These are phyloP conservation scores for Hemaris fuciformis DNA, from an alignment of 2,888 invertebrate species.

Conservation along the genomic window DNA sequence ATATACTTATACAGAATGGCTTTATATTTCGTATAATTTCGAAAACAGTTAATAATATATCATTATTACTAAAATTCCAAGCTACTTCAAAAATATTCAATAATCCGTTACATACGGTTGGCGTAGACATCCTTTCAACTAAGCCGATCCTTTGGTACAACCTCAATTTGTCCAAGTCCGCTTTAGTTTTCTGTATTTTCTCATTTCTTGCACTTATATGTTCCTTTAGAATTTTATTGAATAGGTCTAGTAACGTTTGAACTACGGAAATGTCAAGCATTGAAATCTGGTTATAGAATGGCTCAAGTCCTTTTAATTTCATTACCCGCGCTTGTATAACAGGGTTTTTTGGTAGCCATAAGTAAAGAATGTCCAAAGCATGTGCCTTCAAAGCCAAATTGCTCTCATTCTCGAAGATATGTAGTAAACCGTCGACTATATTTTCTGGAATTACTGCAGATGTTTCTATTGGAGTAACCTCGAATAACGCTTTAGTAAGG, in stretches of 20 bases:
- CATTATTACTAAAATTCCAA: conserved; percentile 39
- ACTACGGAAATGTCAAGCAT: conserved; percentile 49
- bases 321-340: conserved; percentile 59
- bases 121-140: conserved; percentile 53
- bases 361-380: conserved; percentile 49
- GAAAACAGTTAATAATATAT: conserved; percentile 40
- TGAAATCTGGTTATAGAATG: conserved; percentile 57
- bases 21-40: conserved; percentile 51
- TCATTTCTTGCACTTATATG: conserved; percentile 47
- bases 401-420: conserved; percentile 55
- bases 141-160: conserved; percentile 61
- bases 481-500: conserved; percentile 49
- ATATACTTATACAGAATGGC: conserved; percentile 48
- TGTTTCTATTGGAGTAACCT: conserved; percentile 45
- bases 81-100: conserved; percentile 48
- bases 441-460: conserved; percentile 43
- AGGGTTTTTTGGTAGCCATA: conserved; percentile 64
- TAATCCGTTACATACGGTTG: conserved; percentile 54
- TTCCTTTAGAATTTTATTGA: conserved; percentile 61
- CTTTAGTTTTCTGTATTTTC: conserved; percentile 29
- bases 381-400: conserved; percentile 52
- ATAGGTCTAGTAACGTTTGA: conserved; percentile 50
- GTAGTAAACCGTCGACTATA: conserved; percentile 52
- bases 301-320: conserved; percentile 59
- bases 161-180: conserved; percentile 39